phyloP scores from a whole-genome alignment of 2,797 vertebrate genomes.

The Pseudocheirus occidentalis region DNA sequence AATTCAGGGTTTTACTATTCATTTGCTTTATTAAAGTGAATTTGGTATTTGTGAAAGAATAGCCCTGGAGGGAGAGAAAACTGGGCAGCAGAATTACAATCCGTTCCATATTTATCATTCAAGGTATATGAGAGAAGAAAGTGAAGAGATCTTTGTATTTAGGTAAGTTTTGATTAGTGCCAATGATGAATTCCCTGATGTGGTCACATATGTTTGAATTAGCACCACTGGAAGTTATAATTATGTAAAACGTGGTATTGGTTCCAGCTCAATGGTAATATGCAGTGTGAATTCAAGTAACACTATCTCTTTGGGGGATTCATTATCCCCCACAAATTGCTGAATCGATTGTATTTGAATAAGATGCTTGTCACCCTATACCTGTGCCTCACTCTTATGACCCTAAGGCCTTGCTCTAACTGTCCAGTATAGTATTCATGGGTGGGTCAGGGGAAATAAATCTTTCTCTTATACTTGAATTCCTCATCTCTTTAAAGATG shows the following conservation, averaged over 20 bases:
- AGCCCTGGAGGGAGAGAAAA: slow-evolving; percentile 45
- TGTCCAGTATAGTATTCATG: background rate
- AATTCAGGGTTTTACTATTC: slow-evolving; percentile 66
- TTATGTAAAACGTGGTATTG: background rate
- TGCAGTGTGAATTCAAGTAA: background rate
- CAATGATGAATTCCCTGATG: background rate
- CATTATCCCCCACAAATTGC: background rate
- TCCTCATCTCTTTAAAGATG: background rate
- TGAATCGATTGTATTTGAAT: background rate
- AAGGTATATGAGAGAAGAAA: background rate
- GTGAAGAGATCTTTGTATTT: background rate
- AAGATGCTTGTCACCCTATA: background rate
- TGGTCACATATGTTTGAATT: background rate
- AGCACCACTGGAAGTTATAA: background rate
- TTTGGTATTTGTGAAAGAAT: slow-evolving; percentile 62
- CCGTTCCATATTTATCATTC: slow-evolving; percentile 21
- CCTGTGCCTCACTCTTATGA: background rate
- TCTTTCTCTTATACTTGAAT: background rate
- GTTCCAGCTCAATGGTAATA: background rate
- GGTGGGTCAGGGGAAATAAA: background rate
- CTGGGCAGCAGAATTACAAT: background rate
- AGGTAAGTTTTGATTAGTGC: background rate
- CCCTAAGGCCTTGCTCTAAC: background rate
- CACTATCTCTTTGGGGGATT: background rate
- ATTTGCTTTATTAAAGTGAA: slow-evolving; percentile 58